phyloP scores from a whole-genome alignment of 1,140 invertebrate genomes.

The Magallana angulata region DNA sequence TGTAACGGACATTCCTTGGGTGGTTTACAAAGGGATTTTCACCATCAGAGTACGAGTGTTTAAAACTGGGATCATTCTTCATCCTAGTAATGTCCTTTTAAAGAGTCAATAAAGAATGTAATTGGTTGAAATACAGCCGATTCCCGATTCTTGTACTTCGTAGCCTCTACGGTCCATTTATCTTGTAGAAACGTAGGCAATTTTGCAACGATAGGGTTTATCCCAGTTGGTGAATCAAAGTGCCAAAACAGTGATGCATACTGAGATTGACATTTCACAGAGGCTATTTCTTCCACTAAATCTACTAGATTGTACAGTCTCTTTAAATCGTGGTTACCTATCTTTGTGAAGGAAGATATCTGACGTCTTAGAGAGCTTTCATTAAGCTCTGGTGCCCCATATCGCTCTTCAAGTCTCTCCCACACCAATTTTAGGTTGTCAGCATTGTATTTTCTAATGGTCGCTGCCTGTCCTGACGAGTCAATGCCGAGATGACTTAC shows the following conservation, averaged over 20 bases:
- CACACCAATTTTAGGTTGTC: slow-evolving; percentile 40
- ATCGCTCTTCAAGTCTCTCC: slow-evolving; percentile 51
- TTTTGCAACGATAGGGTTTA: slow-evolving; percentile 48
- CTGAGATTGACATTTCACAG: slow-evolving; percentile 38
- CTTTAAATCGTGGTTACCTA: slow-evolving; percentile 40
- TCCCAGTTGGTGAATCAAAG: slow-evolving; percentile 51
- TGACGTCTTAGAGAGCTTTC: slow-evolving; percentile 47
- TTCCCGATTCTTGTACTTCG: slow-evolving; percentile 48
- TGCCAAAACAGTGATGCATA: slow-evolving; percentile 43
- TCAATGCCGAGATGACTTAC: not conserved
- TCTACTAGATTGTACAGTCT: slow-evolving; percentile 49
- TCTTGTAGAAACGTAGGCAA: slow-evolving; percentile 50
- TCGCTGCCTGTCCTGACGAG: slow-evolving; percentile 20
- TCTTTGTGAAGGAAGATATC: slow-evolving; percentile 42
- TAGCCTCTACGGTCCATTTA: slow-evolving; percentile 46
- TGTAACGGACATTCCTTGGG: not conserved
- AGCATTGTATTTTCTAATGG: slow-evolving; percentile 33
- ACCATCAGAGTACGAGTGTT: not conserved
- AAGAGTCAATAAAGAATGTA: slow-evolving; percentile 45
- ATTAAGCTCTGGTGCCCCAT: slow-evolving; percentile 52
- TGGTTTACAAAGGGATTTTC: not conserved
- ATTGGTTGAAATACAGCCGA: slow-evolving; percentile 48
- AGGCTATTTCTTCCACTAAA: slow-evolving; percentile 48
- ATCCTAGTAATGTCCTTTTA: slow-evolving; percentile 44
- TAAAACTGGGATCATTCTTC: slow-evolving; percentile 58